Evolutionary conservation across 1,140 invertebrate genomes (phyloP), one percentile per base, ranked within the genome.

Genomic region (Arctopsyche grandis): DNA sequence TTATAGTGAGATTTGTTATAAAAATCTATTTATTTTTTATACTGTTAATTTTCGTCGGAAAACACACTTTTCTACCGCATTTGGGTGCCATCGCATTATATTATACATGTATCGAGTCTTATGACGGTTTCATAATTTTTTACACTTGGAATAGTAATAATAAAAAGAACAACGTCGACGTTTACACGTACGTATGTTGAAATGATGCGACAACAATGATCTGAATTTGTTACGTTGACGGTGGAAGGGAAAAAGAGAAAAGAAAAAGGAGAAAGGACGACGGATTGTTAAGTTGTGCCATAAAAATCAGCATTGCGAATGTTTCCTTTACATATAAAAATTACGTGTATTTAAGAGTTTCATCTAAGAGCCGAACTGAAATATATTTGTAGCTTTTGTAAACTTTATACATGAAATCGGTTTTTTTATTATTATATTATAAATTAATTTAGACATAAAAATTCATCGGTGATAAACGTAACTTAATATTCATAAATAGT

Each of bases 321-420:
- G 10, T 52, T 52, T 52, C 48, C 12, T 52, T 38, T 38, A 66
- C 63, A 66, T 66, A 66, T 21, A 5, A 38, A 38, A 4, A 7
- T 38, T 38, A 38, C 12, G 48, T 52, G 16, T 66, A 66, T 12
- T 66, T 66, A 66, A 29, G 63, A 66, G 24, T 66, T 66, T 66
- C 63, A 26, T 66, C 22, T 66, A 66, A 10, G 63, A 22, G 21
- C 24, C 63, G 63, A 22, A 66, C 63, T 66, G 63, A 66, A 66
- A 29, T 66, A 66, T 66, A 66, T 66, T 66, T 66, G 63, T 66
- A 66, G 63, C 63, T 66, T 66, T 66, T 66, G 26, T 66, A 66
- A 66, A 66, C 22, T 66, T 66, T 66, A 66, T 66, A 66, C 19
- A n/a, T 60, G 21, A 66, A 66, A 66, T 66, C 19, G 19, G 22